These are phyloP conservation scores for Cyphomyrus discorhynchus DNA, from an alignment of 2,113 vertebrate genomes.

Conservation along the genomic window DNA sequence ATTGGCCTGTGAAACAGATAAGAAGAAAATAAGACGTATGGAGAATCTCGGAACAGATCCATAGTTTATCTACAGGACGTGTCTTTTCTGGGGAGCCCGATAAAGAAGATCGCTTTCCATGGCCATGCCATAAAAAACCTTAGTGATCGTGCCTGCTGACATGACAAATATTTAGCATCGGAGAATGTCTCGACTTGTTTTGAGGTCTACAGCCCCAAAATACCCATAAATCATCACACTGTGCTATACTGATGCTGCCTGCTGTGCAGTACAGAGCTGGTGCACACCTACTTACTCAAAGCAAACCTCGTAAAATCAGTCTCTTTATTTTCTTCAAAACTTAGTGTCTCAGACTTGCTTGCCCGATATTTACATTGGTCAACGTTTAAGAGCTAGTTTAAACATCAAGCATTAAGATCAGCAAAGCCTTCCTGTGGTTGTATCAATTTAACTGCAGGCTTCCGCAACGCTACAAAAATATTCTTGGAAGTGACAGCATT, in stretches of 20 bases:
- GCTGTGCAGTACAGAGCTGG: neutral
- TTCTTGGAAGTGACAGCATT: constrained; percentile 18
- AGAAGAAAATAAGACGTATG: constrained; percentile 9
- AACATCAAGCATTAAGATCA: constrained; percentile 27
- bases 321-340: constrained; percentile 34
- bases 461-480: neutral
- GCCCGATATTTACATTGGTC: constrained; percentile 30
- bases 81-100: neutral
- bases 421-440: constrained; percentile 2
- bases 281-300: neutral
- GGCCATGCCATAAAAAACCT: neutral
- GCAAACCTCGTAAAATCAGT: neutral
- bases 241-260: neutral
- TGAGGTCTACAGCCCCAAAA: neutral
- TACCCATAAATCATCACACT: neutral
- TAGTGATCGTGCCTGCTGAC: neutral
- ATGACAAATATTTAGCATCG: neutral
- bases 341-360: constrained; percentile 40
- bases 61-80: neutral
- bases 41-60: neutral
- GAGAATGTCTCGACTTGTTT: neutral
- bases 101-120: neutral
- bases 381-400: constrained; percentile 29
- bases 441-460: constrained; percentile 4
- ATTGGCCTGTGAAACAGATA: constrained; percentile 56